A percentile compares a stretch with the other conserved stretches of the same genome.
These are phyloP conservation scores for Ligdia adustata DNA, from an alignment of 2,888 invertebrate genomes.

Conservation along the genomic window DNA sequence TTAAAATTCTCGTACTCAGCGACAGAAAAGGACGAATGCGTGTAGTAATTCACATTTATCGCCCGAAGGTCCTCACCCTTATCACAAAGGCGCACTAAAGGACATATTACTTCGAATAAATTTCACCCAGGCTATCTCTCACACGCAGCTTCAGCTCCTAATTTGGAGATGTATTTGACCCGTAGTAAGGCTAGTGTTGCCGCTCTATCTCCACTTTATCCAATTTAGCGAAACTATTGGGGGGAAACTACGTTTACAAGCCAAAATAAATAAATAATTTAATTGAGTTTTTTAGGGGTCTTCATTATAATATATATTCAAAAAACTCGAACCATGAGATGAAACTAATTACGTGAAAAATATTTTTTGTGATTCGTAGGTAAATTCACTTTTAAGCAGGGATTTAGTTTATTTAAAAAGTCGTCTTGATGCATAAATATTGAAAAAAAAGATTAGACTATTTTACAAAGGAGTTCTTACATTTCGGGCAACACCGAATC, in stretches of 20 bases:
- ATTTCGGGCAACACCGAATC: slow-evolving; percentile 4
- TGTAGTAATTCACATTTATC: slow-evolving; percentile 22
- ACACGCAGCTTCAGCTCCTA: slow-evolving; percentile 50
- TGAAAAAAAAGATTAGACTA: not conserved
- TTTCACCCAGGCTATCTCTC: slow-evolving; percentile 52
- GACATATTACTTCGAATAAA: slow-evolving; percentile 40
- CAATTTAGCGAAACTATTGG: too few relatives aligned
- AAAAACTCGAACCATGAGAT: too few relatives aligned
- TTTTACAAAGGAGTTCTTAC: not conserved
- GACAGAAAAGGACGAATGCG: slow-evolving; percentile 8
- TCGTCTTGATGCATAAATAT: too few relatives aligned
- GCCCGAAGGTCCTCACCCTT: slow-evolving; percentile 26
- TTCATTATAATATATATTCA: too few relatives aligned
- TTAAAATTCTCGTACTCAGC: not conserved
- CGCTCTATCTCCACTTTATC: too few relatives aligned
- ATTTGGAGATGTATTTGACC: slow-evolving; percentile 63
- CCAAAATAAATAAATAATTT: too few relatives aligned
- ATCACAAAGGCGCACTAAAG: slow-evolving; percentile 26
- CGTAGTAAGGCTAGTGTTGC: slow-evolving; percentile 27
- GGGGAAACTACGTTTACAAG: too few relatives aligned
- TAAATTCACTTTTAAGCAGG: too few relatives aligned
- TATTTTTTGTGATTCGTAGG: too few relatives aligned
- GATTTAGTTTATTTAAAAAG: too few relatives aligned
- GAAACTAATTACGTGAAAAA: too few relatives aligned
- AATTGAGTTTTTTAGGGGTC: too few relatives aligned